phyloP scores from a whole-genome alignment of 2,888 invertebrate species.

The Pyrgus malvae region DNA sequence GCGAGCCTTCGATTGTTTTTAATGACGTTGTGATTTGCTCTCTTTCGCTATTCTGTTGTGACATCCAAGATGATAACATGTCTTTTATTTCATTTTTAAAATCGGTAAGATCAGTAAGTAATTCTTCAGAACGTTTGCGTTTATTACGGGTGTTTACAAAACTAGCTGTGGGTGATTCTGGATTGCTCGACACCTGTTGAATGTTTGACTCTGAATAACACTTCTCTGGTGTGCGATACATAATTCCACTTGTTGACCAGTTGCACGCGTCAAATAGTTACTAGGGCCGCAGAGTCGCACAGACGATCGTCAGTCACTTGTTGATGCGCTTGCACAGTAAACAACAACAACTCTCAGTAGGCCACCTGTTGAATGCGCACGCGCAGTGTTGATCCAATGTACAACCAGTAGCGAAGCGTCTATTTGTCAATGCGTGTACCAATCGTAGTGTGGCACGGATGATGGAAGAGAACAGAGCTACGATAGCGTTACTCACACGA shows the following conservation, averaged over 20 bases:
- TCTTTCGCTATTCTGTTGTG: conserved; percentile 1
- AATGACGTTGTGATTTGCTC: not conserved
- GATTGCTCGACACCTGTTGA: not conserved
- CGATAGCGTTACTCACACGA: no score
- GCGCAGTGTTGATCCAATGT: no score
- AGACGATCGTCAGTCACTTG: no score
- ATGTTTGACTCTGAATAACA: not conserved
- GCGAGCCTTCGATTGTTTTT: conserved; percentile 6
- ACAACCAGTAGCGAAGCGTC: no score
- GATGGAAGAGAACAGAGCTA: no score
- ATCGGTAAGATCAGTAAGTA: not conserved
- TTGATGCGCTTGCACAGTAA: no score
- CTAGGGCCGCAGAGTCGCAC: not conserved
- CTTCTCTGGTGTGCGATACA: not conserved
- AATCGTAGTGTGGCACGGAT: no score
- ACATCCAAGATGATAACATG: not conserved
- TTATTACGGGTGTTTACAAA: not conserved
- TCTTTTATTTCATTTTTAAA: conserved; percentile 13
- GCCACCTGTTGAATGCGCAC: no score
- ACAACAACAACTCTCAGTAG: no score
- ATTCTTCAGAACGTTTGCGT: not conserved
- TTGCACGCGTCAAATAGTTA: no score
- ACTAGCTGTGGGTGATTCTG: not conserved
- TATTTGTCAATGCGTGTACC: no score
- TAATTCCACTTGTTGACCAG: no score